A percentile compares a stretch with the other conserved stretches of the same genome.
Evolutionary conservation across 1,140 invertebrate genomes (phyloP).

Genomic region (Leptopilina clavipes): DNA sequence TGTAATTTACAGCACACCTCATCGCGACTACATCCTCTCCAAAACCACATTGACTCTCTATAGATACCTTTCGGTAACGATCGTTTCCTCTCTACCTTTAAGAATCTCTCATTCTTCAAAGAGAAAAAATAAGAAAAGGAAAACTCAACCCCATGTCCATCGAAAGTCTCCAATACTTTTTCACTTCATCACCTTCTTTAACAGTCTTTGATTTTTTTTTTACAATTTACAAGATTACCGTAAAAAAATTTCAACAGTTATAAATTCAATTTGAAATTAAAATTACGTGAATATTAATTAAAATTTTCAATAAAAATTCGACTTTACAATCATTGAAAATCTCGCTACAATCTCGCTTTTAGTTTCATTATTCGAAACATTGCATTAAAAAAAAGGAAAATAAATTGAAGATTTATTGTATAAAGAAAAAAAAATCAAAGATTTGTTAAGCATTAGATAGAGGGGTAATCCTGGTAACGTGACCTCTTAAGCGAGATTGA

Average conservation of each 20-base stretch:
- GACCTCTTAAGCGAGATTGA: slow-evolving; percentile 15
- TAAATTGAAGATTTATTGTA: too few species aligned
- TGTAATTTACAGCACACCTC: slow-evolving; percentile 62
- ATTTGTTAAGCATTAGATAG: slow-evolving; percentile 1
- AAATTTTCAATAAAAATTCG: too few species aligned
- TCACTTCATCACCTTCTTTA: slow-evolving; percentile 3
- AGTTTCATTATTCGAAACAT: not conserved
- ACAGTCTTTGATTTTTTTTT: too few species aligned
- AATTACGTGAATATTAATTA: too few species aligned
- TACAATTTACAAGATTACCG: not conserved
- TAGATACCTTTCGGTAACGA: not conserved
- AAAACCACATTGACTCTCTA: slow-evolving; percentile 37
- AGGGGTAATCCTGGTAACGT: not conserved
- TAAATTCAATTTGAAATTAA: too few species aligned
- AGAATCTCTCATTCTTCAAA: not conserved
- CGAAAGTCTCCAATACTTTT: slow-evolving; percentile 34
- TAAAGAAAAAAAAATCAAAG: not conserved
- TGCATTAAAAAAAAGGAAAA: too few species aligned
- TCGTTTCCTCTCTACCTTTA: not conserved
- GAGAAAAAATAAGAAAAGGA: too few species aligned
- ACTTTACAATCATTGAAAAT: too few species aligned
- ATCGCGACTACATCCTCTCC: slow-evolving; percentile 56
- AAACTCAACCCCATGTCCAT: not conserved
- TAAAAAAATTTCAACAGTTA: not conserved
- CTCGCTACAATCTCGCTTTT: too few species aligned